Evolutionary conservation across 1,140 invertebrate genomes (phyloP), one percentile per base, ranked within the genome.

Genomic region (Brachionus plicatilis): DNA sequence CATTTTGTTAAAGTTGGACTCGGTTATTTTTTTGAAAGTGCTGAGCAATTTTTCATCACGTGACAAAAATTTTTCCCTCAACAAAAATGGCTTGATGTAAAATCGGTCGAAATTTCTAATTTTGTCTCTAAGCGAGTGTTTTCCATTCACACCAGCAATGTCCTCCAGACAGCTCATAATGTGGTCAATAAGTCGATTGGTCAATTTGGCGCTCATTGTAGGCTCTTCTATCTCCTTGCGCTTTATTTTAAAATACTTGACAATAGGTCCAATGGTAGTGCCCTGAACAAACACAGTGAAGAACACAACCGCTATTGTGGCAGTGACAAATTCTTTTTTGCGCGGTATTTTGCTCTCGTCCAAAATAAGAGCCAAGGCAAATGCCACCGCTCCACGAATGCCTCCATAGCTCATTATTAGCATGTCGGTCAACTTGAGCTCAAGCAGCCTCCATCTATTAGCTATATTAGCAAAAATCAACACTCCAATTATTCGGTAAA

Each of bases 401-500:
- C 96, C 97, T 86, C 97, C 97, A 89, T 99, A 99, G 1, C 95
- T 95, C 96, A 99, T 99, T 24, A 99, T 96, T 89, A 99, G 97
- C 90, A 99, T 97, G 90, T 99, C 97, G 27, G 90, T 88, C 72
- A 97, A 94, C 6, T 85, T 88, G 65, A 93, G 93, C 88, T 94
- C 94, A 79, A 88, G 90, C 96, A 95, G 85, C 95, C 92, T 85
- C 94, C 96, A 96, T 85, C 93, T 92, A 92, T 99, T 99, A 47
- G 95, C 94, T 85, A 98, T 88, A 45, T 93, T 93, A 76, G 95
- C 85, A 43, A 98, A 92, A 86, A 96, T 91, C 83, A 97, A 93
- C 17, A 97, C 95, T 88, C 92, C 91, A 87, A 97, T 91, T 86
- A 94, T 93, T 88, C 97, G 92, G 90, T 95, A 98, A 43, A 98